Conservation (phyloP, 2,797 vertebrate species). For the Rousettus madagascariensis region DNA sequence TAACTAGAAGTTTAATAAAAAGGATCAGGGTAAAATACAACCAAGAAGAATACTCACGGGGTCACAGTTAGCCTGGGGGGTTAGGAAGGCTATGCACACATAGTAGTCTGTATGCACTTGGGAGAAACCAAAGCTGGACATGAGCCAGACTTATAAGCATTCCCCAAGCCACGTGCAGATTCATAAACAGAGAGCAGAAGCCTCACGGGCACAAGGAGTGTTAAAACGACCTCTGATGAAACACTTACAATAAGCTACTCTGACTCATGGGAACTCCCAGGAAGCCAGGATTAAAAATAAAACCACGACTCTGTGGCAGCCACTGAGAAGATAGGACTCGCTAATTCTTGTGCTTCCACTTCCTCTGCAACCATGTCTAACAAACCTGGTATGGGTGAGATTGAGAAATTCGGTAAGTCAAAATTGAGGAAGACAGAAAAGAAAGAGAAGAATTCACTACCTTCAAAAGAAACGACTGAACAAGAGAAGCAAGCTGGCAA, state of each 20-base stretch:
- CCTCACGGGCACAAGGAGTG: not conserved
- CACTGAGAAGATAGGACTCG: too few species aligned
- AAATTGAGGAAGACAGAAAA: too few species aligned
- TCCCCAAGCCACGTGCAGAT: not conserved
- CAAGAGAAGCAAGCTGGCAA: too few species aligned
- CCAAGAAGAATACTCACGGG: not conserved
- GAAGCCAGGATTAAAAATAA: constrained; percentile 17
- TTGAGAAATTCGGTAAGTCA: too few species aligned
- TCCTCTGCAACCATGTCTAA: too few species aligned
- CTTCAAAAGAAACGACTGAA: too few species aligned
- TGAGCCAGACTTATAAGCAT: not conserved
- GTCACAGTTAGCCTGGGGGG: not conserved
- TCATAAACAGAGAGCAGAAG: not conserved
- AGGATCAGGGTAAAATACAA: not conserved
- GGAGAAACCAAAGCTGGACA: not conserved
- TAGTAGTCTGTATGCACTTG: not conserved
- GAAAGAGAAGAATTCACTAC: too few species aligned
- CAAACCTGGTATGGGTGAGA: too few species aligned
- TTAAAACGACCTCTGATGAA: not conserved
- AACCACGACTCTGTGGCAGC: not conserved
- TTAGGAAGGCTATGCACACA: not conserved
- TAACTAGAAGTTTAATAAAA: not conserved
- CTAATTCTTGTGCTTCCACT: too few species aligned
- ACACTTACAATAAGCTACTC: not conserved
- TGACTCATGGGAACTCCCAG: not conserved